Evolutionary conservation across 2,888 invertebrate genomes (phyloP).

Genomic region (Eupeodes latifasciatus): DNA sequence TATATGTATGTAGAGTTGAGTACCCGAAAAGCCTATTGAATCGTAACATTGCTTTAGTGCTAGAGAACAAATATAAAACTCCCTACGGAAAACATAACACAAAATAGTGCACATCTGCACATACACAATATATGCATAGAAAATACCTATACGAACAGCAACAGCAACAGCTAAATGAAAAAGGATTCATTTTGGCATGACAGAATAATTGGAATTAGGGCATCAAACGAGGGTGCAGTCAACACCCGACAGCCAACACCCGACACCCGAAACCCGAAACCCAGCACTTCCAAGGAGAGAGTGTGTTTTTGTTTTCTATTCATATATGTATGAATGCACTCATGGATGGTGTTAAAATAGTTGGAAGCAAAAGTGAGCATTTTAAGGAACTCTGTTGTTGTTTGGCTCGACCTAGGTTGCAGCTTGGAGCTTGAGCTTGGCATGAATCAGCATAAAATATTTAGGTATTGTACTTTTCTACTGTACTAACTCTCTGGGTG

Average conservation of each 20-base stretch:
- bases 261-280: neutral
- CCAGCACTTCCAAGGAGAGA: neutral
- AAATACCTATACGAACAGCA: neutral
- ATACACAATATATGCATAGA: neutral
- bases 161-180: conserved; percentile 44
- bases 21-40: conserved; percentile 61
- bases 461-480: conserved; percentile 53
- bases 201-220: conserved; percentile 75
- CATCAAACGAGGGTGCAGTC: conserved; percentile 50
- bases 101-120: conserved; percentile 13
- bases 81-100: conserved; percentile 17
- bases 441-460: conserved; percentile 68
- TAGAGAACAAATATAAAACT: conserved; percentile 42
- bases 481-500: conserved; percentile 19
- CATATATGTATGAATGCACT: conserved; percentile 24
- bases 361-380: conserved; percentile 33
- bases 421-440: neutral
- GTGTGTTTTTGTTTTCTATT: conserved; percentile 46
- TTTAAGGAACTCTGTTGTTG: conserved; percentile 42
- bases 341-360: conserved; percentile 36
- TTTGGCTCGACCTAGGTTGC: neutral
- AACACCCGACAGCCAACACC: neutral
- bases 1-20: neutral
- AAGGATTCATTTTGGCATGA: conserved; percentile 74
- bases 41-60: conserved; percentile 55